phyloP scores from a whole-genome alignment of 2,113 vertebrate genomes.

The Phylloscopus trochilus region DNA sequence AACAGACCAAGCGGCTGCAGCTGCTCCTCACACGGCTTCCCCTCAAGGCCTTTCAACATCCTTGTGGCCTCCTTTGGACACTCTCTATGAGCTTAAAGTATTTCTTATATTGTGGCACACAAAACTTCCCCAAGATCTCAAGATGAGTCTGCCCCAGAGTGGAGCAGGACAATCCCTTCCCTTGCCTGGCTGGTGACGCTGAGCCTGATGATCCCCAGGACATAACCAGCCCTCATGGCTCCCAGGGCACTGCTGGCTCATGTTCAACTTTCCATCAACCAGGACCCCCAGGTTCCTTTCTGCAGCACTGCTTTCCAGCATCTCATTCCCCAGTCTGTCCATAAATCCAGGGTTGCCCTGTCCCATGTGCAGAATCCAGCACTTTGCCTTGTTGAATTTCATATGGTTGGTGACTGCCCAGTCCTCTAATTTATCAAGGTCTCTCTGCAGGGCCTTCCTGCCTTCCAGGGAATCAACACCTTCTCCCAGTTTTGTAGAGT shows the following conservation, averaged over 20 bases:
- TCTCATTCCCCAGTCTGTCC: not conserved
- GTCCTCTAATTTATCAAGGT: not conserved
- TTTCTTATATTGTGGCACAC: not conserved
- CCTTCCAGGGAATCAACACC: not conserved
- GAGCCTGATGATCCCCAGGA: not conserved
- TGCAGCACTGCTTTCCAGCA: not conserved
- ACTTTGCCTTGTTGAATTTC: not conserved
- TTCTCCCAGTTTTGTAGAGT: not conserved
- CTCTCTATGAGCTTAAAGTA: not conserved
- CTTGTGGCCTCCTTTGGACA: not conserved
- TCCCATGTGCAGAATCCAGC: not conserved
- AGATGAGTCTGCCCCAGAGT: not conserved
- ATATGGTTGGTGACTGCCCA: not conserved
- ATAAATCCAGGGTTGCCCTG: not conserved
- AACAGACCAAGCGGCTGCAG: not conserved
- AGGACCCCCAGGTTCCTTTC: not conserved
- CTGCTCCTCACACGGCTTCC: rapidly evolving
- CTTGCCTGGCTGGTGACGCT: not conserved
- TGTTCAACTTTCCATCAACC: not conserved
- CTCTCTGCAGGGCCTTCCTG: not conserved
- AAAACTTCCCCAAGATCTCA: not conserved
- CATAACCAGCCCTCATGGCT: rapidly evolving
- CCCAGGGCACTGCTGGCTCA: not conserved
- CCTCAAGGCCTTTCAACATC: not conserved
- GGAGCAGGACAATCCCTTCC: not conserved